These are phyloP conservation scores for Drosophila bipectinata DNA, from an alignment of 1,140 invertebrate genomes.

Conservation along the genomic window DNA sequence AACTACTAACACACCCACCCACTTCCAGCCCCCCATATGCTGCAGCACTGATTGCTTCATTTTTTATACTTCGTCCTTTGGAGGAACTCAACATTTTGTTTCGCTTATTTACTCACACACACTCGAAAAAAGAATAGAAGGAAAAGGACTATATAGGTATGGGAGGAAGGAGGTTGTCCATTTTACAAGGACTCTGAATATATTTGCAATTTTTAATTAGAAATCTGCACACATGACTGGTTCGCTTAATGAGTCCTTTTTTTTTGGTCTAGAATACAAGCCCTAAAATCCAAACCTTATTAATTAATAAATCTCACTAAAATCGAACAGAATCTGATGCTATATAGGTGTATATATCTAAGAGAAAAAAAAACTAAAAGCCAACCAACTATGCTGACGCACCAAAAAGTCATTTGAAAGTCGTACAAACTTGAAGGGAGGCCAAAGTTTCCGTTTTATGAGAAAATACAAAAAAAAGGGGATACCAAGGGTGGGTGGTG, in stretches of 20 bases:
- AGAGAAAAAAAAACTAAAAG: slow-evolving; percentile 5
- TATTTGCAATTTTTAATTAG: slow-evolving; percentile 83
- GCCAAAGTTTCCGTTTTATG: slow-evolving; percentile 10
- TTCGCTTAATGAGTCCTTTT: slow-evolving; percentile 56
- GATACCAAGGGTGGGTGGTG: neutral
- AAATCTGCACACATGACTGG: slow-evolving; percentile 80
- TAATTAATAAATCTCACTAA: too few relatives aligned
- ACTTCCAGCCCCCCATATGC: neutral
- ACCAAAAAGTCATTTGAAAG: slow-evolving; percentile 57
- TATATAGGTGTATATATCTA: too few relatives aligned
- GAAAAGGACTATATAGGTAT: too few relatives aligned
- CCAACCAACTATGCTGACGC: slow-evolving; percentile 32
- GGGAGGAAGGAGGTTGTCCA: slow-evolving; percentile 2
- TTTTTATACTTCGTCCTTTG: slow-evolving; percentile 52
- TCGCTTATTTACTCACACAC: slow-evolving; percentile 48
- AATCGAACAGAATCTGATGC: too few relatives aligned
- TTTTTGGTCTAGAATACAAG: neutral
- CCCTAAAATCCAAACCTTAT: too few relatives aligned
- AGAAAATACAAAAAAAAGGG: neutral
- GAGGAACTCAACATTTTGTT: slow-evolving; percentile 57
- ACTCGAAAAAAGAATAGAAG: slow-evolving; percentile 9
- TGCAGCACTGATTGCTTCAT: slow-evolving; percentile 65
- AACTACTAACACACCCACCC: neutral
- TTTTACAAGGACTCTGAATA: slow-evolving; percentile 49
- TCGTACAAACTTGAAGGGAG: slow-evolving; percentile 33